These are phyloP conservation scores for Micropterix aruncella DNA, from an alignment of 2,888 invertebrate genomes.

Conservation along the genomic window DNA sequence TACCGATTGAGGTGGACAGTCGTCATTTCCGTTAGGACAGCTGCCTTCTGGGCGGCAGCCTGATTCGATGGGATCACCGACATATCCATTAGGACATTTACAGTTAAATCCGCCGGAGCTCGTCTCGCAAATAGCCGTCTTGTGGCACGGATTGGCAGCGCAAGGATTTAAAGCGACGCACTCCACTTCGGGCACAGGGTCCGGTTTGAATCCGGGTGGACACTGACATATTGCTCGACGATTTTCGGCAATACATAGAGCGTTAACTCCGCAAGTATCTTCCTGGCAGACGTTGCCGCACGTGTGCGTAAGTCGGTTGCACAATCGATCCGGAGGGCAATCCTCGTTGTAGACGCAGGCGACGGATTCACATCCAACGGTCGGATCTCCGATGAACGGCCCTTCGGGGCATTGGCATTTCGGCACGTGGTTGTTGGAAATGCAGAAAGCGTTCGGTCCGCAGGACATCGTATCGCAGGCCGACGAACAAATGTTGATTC, in stretches of 20 bases:
- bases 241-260: conserved; percentile 77
- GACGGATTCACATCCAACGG: conserved; percentile 61
- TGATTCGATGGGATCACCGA: conserved; percentile 60
- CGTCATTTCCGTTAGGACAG: conserved; percentile 55
- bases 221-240: conserved; percentile 76
- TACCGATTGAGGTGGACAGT: conserved; percentile 62
- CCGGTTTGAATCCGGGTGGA: conserved; percentile 66
- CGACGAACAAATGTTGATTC: conserved; percentile 52
- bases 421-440: conserved; percentile 79
- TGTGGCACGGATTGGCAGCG: conserved; percentile 66
- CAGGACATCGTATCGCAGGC: conserved; percentile 68
- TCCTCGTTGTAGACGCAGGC: conserved; percentile 80
- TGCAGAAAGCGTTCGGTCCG: conserved; percentile 77
- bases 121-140: conserved; percentile 63
- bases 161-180: conserved; percentile 62
- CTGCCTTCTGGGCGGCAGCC: conserved; percentile 71
- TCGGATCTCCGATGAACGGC: conserved; percentile 72
- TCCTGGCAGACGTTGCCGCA: conserved; percentile 72
- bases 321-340: conserved; percentile 65
- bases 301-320: conserved; percentile 69
- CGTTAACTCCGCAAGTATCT: conserved; percentile 73
- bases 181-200: conserved; percentile 73
- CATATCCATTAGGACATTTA: conserved; percentile 59
- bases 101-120: conserved; percentile 56
- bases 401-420: conserved; percentile 85